These are phyloP conservation scores for Cotesia congregata DNA, from an alignment of 2,888 invertebrate species.

Conservation along the genomic window DNA sequence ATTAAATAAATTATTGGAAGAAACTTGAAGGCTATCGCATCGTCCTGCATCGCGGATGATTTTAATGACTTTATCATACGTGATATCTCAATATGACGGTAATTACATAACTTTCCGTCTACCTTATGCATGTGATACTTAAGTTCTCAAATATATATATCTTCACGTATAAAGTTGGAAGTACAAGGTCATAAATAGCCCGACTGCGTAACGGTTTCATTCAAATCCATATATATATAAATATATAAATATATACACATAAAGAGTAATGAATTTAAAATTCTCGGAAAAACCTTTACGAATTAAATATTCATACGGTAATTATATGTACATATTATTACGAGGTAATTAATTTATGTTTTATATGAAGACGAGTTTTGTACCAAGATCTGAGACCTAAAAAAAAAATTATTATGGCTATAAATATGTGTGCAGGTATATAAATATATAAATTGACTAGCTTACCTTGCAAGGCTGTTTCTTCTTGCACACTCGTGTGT, in stretches of 20 bases:
- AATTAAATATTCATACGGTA: slow-evolving; percentile 25
- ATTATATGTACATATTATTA: slow-evolving; percentile 6
- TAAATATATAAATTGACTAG: slow-evolving; percentile 11
- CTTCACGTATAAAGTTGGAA: slow-evolving; percentile 15
- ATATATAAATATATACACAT: slow-evolving; percentile 3
- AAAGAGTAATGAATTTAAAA: slow-evolving; percentile 1
- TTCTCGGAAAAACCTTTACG: slow-evolving; percentile 25
- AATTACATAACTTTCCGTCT: neutral
- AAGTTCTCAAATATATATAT: slow-evolving; percentile 26
- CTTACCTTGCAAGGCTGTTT: slow-evolving; percentile 41
- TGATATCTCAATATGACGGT: slow-evolving; percentile 34
- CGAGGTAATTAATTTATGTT: slow-evolving; percentile 23
- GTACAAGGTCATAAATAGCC: slow-evolving; percentile 26
- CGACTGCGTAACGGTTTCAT: slow-evolving; percentile 26
- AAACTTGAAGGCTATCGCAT: slow-evolving; percentile 24
- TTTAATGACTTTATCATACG: slow-evolving; percentile 35
- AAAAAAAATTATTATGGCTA: neutral
- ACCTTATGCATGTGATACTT: neutral
- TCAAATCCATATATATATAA: neutral
- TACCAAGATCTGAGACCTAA: neutral
- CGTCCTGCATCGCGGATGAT: slow-evolving; percentile 25
- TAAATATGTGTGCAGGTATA: neutral
- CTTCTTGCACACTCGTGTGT: neutral
- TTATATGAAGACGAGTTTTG: slow-evolving; percentile 5
- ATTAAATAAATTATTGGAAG: slow-evolving; percentile 14